Conservation (phyloP, 2,888 invertebrate genomes). For the Chymomyza procnemis region DNA sequence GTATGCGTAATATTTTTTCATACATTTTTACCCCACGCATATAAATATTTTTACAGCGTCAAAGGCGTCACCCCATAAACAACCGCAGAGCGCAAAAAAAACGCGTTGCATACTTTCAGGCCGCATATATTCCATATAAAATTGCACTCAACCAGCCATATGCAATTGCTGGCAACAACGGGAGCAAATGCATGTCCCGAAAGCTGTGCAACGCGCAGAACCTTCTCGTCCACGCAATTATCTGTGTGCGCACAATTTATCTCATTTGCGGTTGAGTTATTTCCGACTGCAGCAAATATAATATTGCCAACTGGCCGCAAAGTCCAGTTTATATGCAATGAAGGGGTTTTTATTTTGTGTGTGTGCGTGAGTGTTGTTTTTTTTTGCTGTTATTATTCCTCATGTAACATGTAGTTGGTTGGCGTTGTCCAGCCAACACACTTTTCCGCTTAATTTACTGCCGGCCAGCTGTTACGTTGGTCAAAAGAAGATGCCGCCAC, state of each 20-base stretch:
- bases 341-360: constrained; percentile 27
- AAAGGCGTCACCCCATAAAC: not conserved
- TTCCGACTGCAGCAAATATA: constrained; percentile 68
- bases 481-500: constrained; percentile 17
- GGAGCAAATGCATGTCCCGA: not conserved
- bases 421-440: constrained; percentile 41
- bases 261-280: constrained; percentile 77
- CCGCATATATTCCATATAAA: constrained; percentile 17
- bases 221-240: constrained; percentile 56
- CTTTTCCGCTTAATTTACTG: constrained; percentile 75
- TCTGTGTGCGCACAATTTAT: constrained; percentile 72
- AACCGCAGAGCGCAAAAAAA: not conserved
- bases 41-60: constrained; percentile 47
- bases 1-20: constrained; percentile 50
- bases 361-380: no score
- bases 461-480: constrained; percentile 48
- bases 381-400: not conserved
- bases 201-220: not conserved
- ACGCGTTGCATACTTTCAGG: constrained; percentile 23
- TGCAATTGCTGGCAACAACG: not conserved
- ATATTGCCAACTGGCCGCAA: constrained; percentile 28
- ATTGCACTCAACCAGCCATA: constrained; percentile 24
- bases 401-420: constrained; percentile 15
- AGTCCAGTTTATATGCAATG: constrained; percentile 23
- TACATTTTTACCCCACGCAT: constrained; percentile 17